Percentiles rank a stretch among this genome's conserved stretches.
These are phyloP conservation scores for Enteromius thamalakanensis DNA, from an alignment of 2,797 vertebrate genomes.

Conservation along the genomic window DNA sequence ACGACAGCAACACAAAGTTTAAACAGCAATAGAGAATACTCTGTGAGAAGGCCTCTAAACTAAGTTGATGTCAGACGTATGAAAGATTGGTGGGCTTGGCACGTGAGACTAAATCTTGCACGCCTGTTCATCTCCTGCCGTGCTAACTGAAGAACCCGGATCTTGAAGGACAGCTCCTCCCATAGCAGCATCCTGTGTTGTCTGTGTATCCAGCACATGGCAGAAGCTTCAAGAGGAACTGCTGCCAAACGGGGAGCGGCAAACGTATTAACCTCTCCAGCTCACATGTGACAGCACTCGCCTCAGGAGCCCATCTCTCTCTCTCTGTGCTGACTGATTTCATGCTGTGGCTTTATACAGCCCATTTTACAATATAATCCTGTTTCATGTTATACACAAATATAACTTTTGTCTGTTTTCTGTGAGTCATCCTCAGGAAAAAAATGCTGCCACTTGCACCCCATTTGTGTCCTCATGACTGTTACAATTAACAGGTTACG, in stretches of 20 bases:
- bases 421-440: conserved; percentile 3
- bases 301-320: background rate
- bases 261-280: background rate
- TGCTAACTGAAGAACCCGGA: background rate
- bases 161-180: background rate
- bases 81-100: background rate
- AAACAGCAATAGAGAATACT: background rate
- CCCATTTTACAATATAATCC: background rate
- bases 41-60: background rate
- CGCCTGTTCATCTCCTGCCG: background rate
- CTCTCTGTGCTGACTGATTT: background rate
- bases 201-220: conserved; percentile 10
- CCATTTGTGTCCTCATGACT: background rate
- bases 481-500: background rate
- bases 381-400: background rate
- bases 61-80: background rate
- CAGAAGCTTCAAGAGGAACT: background rate
- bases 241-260: background rate
- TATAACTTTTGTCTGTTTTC: background rate
- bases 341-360: background rate
- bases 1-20: background rate
- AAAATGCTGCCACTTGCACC: background rate
- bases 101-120: conserved; percentile 6
- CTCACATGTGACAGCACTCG: background rate
- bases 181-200: background rate